Evolutionary conservation across 2,797 vertebrate genomes (phyloP), one percentile per base, ranked within the genome.

Genomic region (Spondyliosoma cantharus): DNA sequence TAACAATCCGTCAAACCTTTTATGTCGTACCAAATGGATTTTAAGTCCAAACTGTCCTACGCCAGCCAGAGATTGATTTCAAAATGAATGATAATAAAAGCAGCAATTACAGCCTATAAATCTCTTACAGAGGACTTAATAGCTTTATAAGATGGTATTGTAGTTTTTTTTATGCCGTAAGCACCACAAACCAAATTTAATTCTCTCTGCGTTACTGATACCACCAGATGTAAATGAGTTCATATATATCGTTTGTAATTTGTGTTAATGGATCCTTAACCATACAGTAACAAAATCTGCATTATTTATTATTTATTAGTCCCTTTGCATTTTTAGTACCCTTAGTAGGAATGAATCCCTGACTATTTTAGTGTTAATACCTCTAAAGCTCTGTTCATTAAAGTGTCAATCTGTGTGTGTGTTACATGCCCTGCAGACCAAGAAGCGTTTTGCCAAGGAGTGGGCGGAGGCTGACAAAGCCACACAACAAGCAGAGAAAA

Each of bases 401-500:
- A 32, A 67, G n/a, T 32, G 43, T 45, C 43, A 11, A 37, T 37
- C 37, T 56, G 48, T 29, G 19, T 54, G 52, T 66, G 43, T 84
- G 61, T 69, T 50, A n/a, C 22, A 22, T 81, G 57, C n/a, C 25
- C 25, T 71, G 53, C 90, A 97, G 97, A 96, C 93, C 65, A 97
- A 97, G 86, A 95, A 95, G 49, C 96, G 96, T 3, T 97, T 95
- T 76, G 96, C 97, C 61, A 95, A 96, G 49, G 96, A 97, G 87
- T 97, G 96, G 94, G 93, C 90, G 0, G 97, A 97, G 62, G 96
- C 96, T 0, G 97, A 97, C 71, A 96, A 96, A 85, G 95, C 96
- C 1, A 88, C 93, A 52, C 96, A 96, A 71, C 95, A 95, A 0
- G 96, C 95, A 0, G 96, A 97, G 64, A 95, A 93, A 72, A 90